Evolutionary conservation across 2,113 vertebrate species (phyloP).

Genomic region (Acrocephalus arundinaceus): DNA sequence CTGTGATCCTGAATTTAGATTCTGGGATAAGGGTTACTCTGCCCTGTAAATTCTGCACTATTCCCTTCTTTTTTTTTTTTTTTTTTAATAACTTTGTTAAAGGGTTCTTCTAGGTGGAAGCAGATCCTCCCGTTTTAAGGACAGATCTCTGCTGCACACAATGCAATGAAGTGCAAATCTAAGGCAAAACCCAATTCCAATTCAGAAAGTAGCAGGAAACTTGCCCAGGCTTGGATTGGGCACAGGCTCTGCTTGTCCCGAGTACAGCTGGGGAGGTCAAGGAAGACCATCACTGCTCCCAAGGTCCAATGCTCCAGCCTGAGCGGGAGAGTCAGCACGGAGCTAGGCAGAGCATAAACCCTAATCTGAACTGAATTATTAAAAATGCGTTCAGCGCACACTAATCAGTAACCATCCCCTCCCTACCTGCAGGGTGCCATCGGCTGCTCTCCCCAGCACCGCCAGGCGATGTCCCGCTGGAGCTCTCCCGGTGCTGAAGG

Average conservation of each 20-base stretch:
- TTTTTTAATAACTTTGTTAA: not conserved
- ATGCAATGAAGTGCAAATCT: not conserved
- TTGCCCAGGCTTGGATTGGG: not conserved
- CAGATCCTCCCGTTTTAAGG: not conserved
- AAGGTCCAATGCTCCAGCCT: not conserved
- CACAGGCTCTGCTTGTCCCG: not conserved
- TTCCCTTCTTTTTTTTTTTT: not conserved
- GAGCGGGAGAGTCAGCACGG: not conserved
- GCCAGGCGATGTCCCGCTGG: not conserved
- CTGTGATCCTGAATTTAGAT: not conserved
- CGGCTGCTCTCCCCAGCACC: accelerated
- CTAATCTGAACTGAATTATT: not conserved
- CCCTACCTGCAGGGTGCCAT: not conserved
- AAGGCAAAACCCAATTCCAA: not conserved
- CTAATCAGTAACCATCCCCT: not conserved
- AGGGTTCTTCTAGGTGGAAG: not conserved
- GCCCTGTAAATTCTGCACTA: not conserved
- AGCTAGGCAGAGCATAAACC: not conserved
- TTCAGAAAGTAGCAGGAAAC: not conserved
- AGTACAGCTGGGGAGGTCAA: too few species aligned
- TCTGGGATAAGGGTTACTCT: not conserved
- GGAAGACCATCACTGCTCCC: not conserved
- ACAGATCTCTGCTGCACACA: accelerated
- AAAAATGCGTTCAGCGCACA: not conserved
- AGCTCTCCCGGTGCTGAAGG: slow-evolving; percentile 57